Percentiles rank a stretch among this genome's conserved stretches.
phyloP scores from a whole-genome alignment of 2,888 invertebrate genomes.

The Lasioglossum leucozonium region DNA sequence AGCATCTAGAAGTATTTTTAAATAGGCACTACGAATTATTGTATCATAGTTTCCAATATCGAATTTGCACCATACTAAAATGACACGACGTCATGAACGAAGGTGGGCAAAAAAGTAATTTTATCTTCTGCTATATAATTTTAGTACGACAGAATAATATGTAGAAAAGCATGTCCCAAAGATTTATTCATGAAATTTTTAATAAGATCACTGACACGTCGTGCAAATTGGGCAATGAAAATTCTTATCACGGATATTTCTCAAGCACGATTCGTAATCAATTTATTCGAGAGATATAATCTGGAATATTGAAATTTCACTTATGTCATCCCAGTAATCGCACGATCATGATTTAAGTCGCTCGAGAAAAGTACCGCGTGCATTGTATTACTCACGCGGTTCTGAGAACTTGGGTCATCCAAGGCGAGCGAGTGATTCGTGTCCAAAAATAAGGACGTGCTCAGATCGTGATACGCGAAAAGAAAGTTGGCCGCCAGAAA shows the following conservation, averaged over 20 bases:
- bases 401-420: neutral
- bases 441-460: conserved; percentile 14
- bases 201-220: neutral
- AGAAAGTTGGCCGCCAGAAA: neutral
- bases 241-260: neutral
- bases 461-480: conserved; percentile 1
- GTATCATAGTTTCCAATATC: too few species aligned
- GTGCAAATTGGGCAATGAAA: neutral
- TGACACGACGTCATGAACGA: neutral
- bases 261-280: neutral
- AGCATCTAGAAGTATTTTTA: neutral
- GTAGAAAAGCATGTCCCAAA: neutral
- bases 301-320: neutral
- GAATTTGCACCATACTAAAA: neutral
- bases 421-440: conserved; percentile 11
- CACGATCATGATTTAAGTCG: conserved; percentile 7
- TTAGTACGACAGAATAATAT: too few species aligned
- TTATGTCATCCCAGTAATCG: neutral
- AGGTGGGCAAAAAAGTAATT: neutral
- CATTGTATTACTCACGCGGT: conserved; percentile 12
- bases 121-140: neutral
- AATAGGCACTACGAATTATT: too few species aligned
- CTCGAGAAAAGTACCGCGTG: neutral
- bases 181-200: neutral
- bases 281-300: neutral